phyloP scores from a whole-genome alignment of 2,797 vertebrate species.

The Mycteria americana region DNA sequence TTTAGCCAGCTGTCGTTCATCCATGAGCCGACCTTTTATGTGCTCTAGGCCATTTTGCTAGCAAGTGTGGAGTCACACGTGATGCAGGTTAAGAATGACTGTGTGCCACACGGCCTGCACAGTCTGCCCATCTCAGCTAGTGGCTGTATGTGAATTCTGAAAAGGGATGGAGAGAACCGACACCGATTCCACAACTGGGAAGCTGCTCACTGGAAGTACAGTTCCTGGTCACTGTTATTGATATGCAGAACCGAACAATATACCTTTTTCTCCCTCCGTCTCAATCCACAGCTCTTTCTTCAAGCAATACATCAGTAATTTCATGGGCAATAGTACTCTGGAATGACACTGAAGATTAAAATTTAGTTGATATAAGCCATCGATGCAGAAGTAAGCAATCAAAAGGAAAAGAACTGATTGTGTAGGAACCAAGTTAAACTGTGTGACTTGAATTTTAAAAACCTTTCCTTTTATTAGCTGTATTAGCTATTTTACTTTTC shows the following conservation, averaged over 20 bases:
- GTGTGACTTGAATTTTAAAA: neutral
- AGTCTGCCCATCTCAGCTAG: neutral
- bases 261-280: accelerated
- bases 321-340: neutral
- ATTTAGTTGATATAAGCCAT: neutral
- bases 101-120: neutral
- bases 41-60: neutral
- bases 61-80: neutral
- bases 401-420: neutral
- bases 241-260: neutral
- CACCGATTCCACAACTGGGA: accelerated
- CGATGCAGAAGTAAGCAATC: neutral
- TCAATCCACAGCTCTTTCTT: neutral
- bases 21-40: neutral
- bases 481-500: neutral
- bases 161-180: neutral
- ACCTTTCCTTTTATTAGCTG: neutral
- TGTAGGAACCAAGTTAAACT: neutral
- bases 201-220: neutral
- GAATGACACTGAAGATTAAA: neutral
- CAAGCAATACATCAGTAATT: neutral
- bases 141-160: neutral
- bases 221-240: neutral
- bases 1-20: neutral
- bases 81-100: neutral